These are phyloP conservation scores for Cynaeus angustus DNA, from an alignment of 2,888 invertebrate species.

Conservation along the genomic window DNA sequence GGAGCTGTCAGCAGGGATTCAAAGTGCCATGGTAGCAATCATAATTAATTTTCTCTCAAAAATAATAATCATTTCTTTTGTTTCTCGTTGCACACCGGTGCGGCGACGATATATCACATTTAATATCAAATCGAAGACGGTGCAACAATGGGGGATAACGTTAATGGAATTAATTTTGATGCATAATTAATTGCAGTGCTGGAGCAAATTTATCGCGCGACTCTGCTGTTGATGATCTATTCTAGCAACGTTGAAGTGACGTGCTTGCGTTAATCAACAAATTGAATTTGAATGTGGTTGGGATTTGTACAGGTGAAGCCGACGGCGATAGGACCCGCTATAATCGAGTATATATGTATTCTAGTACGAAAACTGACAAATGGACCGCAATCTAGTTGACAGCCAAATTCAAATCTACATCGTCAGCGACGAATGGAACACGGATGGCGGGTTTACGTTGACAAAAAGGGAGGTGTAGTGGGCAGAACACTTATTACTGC, in stretches of 20 bases:
- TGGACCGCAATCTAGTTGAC: constrained; percentile 54
- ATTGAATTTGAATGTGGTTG: constrained; percentile 62
- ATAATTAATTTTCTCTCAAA: not conserved
- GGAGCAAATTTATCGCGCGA: constrained; percentile 55
- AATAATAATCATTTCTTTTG: too few relatives aligned
- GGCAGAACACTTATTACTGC: constrained; percentile 1
- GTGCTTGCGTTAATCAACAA: constrained; percentile 64
- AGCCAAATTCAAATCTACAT: constrained; percentile 52
- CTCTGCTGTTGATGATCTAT: constrained; percentile 63
- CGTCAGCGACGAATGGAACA: constrained; percentile 37
- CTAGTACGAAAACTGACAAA: constrained; percentile 53
- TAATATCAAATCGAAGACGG: constrained; percentile 53
- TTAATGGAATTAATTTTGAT: constrained; percentile 64
- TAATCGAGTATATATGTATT: constrained; percentile 54
- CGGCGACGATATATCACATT: too few relatives aligned
- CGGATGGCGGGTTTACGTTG: constrained; percentile 10
- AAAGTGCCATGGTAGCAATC: not conserved
- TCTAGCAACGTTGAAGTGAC: constrained; percentile 62
- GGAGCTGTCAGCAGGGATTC: constrained; percentile 10
- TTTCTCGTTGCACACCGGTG: too few relatives aligned
- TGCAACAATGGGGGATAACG: constrained; percentile 59
- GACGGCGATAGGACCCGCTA: constrained; percentile 49
- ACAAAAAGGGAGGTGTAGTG: constrained; percentile 19
- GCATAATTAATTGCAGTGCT: constrained; percentile 60
- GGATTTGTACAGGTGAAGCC: constrained; percentile 59